These are phyloP conservation scores for Phasia obesa DNA, from an alignment of 2,888 invertebrate species.

Conservation along the genomic window DNA sequence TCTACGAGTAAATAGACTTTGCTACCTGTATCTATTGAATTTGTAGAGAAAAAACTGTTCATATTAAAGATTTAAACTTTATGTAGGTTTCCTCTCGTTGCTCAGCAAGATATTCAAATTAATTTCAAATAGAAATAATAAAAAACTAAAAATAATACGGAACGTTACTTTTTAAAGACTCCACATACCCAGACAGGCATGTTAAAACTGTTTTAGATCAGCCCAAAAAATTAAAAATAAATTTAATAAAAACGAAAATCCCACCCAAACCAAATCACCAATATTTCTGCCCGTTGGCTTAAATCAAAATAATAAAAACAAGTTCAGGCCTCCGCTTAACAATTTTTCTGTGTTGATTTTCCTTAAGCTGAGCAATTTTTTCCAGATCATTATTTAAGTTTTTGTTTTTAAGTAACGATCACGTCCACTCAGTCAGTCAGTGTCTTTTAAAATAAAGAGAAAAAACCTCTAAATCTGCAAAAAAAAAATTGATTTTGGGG, in stretches of 20 bases:
- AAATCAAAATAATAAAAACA: constrained; percentile 55
- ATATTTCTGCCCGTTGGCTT: constrained; percentile 46
- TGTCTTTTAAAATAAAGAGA: neutral
- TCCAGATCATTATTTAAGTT: constrained; percentile 51
- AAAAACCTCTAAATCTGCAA: constrained; percentile 23
- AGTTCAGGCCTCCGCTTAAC: constrained; percentile 67
- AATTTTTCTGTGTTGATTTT: constrained; percentile 24
- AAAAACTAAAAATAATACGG: constrained; percentile 1
- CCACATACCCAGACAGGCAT: constrained; percentile 31
- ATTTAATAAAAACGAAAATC: constrained; percentile 31
- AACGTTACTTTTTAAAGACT: constrained; percentile 32
- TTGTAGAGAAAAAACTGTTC: neutral
- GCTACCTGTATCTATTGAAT: constrained; percentile 37
- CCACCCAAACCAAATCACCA: constrained; percentile 49
- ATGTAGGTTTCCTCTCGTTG: constrained; percentile 42
- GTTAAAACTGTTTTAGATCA: constrained; percentile 20
- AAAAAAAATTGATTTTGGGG: constrained; percentile 16
- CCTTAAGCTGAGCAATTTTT: constrained; percentile 56
- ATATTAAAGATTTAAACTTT: neutral
- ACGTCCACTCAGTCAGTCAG: constrained; percentile 54
- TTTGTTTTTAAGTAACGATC: constrained; percentile 29
- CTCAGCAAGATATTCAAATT: constrained; percentile 66
- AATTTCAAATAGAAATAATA: constrained; percentile 61
- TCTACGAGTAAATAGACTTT: neutral
- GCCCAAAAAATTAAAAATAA: constrained; percentile 11